phyloP scores from a whole-genome alignment of 2,888 invertebrate genomes.

The Chloromyia formosa region DNA sequence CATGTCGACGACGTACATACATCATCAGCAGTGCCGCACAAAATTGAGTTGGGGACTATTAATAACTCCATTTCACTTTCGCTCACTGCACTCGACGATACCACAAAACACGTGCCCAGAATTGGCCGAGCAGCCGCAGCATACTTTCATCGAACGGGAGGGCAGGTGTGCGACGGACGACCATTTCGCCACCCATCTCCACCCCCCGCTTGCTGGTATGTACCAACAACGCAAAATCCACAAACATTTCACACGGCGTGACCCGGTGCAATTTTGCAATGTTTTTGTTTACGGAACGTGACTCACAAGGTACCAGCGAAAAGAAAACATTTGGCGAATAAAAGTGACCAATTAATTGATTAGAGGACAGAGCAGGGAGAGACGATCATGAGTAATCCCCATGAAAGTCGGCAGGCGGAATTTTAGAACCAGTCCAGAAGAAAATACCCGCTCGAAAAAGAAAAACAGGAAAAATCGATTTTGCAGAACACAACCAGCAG shows the following conservation, averaged over 20 bases:
- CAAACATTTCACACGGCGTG: not conserved
- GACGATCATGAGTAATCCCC: not conserved
- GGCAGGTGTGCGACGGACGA: too few species aligned
- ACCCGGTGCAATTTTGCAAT: not conserved
- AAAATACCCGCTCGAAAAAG: not conserved
- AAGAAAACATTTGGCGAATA: not conserved
- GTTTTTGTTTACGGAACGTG: conserved; percentile 13
- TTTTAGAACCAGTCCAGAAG: conserved; percentile 17
- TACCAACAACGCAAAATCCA: too few species aligned
- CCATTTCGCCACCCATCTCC: too few species aligned
- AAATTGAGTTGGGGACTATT: too few species aligned
- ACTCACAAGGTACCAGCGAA: not conserved
- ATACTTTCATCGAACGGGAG: too few species aligned
- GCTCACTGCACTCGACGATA: too few species aligned
- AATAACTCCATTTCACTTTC: too few species aligned
- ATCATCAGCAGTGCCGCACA: too few species aligned
- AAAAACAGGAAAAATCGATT: conserved; percentile 25
- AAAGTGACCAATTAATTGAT: not conserved
- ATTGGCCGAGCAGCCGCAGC: too few species aligned
- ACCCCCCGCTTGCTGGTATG: too few species aligned
- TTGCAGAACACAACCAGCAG: not conserved
- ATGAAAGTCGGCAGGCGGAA: not conserved
- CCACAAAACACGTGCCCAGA: too few species aligned
- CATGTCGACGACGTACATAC: too few species aligned
- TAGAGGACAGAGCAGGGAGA: not conserved